Conservation (phyloP, 2,888 invertebrate species). For the Eubasilissa splendida region DNA sequence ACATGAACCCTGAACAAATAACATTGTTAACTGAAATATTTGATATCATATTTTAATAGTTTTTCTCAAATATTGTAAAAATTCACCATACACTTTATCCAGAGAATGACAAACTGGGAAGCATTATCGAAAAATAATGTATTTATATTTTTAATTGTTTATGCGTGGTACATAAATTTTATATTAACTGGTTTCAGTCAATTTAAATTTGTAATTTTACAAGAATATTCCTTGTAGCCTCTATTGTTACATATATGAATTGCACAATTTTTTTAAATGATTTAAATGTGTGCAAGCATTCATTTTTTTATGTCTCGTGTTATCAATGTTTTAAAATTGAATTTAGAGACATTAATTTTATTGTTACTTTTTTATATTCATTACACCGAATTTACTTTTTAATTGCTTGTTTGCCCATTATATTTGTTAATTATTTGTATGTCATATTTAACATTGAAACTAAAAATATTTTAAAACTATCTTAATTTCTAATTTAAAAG, state of each 20-base stretch:
- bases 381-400: background rate
- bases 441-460: constrained; percentile 13
- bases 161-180: too few relatives aligned
- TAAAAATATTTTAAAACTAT: constrained; percentile 24
- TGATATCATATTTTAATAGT: too few relatives aligned
- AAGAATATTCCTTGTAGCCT: constrained; percentile 1
- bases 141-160: too few relatives aligned
- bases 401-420: constrained; percentile 15
- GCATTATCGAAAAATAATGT: too few relatives aligned
- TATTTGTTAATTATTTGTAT: constrained; percentile 19
- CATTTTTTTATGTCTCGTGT: background rate
- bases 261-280: background rate
- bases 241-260: constrained; percentile 3
- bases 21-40: too few relatives aligned
- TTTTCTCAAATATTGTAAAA: too few relatives aligned
- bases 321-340: background rate
- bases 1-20: too few relatives aligned
- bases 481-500: constrained; percentile 43
- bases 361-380: background rate
- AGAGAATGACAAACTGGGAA: too few relatives aligned
- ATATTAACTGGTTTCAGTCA: too few relatives aligned
- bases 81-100: too few relatives aligned
- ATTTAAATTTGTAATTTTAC: background rate
- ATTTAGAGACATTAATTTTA: background rate
- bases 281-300: background rate